These are phyloP conservation scores for Busseola fusca DNA, from an alignment of 2,888 invertebrate species.

Conservation along the genomic window DNA sequence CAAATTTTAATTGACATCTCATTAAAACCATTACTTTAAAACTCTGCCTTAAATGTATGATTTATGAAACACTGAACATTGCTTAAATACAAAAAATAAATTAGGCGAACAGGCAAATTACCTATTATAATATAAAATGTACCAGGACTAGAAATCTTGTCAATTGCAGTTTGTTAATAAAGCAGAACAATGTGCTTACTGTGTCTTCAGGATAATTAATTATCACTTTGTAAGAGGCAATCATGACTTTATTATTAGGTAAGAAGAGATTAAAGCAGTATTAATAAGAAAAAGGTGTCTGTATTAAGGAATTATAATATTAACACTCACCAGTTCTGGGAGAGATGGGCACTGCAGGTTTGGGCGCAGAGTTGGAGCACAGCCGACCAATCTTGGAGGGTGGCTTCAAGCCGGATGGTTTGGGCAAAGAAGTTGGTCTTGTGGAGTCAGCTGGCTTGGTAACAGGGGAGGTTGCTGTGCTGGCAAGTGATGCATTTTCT, in stretches of 20 bases:
- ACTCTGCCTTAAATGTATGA: conserved; percentile 57
- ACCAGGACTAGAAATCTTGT: conserved; percentile 60
- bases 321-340: conserved; percentile 86
- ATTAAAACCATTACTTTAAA: conserved; percentile 33
- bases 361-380: conserved; percentile 90
- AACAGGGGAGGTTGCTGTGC: conserved; percentile 74
- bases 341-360: conserved; percentile 91
- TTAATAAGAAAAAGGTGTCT: conserved; percentile 29
- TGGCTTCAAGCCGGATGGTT: conserved; percentile 90
- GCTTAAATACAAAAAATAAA: conserved; percentile 54
- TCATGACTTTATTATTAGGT: conserved; percentile 16
- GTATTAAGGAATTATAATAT: conserved; percentile 28
- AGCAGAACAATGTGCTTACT: conserved; percentile 39
- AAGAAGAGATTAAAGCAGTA: conserved; percentile 13
- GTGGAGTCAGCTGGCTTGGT: conserved; percentile 72
- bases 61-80: conserved; percentile 45
- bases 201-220: conserved; percentile 39
- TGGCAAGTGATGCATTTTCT: conserved; percentile 76
- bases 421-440: conserved; percentile 83
- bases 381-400: conserved; percentile 92
- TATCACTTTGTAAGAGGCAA: conserved; percentile 33
- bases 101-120: conserved; percentile 45
- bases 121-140: conserved; percentile 32
- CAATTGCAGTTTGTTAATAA: conserved; percentile 82
- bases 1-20: conserved; percentile 52